Conservation (phyloP, 2,797 vertebrate species). For the Anguilla marmorata region DNA sequence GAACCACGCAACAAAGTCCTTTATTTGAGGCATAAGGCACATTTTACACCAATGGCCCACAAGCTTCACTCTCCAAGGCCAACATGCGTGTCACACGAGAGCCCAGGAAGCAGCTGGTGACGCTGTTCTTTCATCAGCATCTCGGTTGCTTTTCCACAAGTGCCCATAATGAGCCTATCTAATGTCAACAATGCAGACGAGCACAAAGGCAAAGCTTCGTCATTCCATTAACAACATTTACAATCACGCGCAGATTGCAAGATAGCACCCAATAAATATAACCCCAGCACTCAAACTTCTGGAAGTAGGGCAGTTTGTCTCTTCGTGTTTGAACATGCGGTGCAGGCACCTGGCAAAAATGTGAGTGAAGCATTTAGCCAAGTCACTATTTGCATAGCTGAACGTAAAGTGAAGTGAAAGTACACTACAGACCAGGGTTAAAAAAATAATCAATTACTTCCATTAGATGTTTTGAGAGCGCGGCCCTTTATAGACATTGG, state of each 20-base stretch:
- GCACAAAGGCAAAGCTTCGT: background rate
- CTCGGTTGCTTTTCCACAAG: background rate
- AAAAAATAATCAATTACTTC: constrained; percentile 11
- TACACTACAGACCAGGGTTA: constrained; percentile 29
- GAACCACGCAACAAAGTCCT: constrained; percentile 28
- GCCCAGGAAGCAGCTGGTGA: background rate
- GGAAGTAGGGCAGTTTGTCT: background rate
- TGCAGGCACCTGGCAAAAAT: background rate
- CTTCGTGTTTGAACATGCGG: background rate
- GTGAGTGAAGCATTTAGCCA: background rate
- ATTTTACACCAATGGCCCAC: background rate
- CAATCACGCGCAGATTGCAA: background rate
- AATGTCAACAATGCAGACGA: background rate
- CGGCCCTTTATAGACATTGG: background rate
- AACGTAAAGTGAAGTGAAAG: background rate
- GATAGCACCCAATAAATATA: background rate
- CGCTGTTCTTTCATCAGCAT: background rate
- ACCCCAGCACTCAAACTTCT: background rate
- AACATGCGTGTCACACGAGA: background rate
- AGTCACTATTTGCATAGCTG: background rate
- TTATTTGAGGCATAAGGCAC: constrained; percentile 1
- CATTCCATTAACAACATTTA: background rate
- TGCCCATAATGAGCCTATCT: background rate
- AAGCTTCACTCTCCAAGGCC: background rate
- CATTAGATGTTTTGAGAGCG: background rate